These are phyloP conservation scores for Prietella phreatophila DNA, from an alignment of 2,113 vertebrate species.

Conservation along the genomic window DNA sequence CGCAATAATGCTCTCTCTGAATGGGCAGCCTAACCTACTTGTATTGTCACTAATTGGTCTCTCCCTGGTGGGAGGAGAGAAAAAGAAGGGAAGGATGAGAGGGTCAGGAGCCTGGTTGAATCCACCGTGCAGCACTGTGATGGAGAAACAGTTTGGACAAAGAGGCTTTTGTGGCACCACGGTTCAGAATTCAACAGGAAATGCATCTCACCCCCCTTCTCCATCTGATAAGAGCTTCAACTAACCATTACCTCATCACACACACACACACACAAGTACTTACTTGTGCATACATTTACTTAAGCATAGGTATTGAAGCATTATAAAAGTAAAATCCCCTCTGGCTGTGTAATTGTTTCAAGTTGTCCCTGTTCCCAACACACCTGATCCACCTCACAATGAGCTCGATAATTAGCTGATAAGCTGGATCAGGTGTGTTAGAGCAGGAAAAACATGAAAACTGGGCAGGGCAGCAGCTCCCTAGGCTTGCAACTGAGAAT, in stretches of 20 bases:
- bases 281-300: constrained; percentile 41
- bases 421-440: constrained; percentile 26
- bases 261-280: constrained; percentile 38
- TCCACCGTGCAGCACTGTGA: constrained; percentile 32
- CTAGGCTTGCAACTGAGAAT: neutral
- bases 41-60: constrained; percentile 81
- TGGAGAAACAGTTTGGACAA: constrained; percentile 47
- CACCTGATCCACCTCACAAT: constrained; percentile 24
- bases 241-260: constrained; percentile 52
- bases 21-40: constrained; percentile 80
- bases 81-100: constrained; percentile 54
- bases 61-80: constrained; percentile 73
- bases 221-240: constrained; percentile 53
- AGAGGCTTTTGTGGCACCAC: constrained; percentile 45
- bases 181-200: constrained; percentile 48
- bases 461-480: constrained; percentile 1
- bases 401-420: constrained; percentile 30
- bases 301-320: constrained; percentile 37
- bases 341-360: constrained; percentile 22
- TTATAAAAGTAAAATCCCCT: constrained; percentile 34
- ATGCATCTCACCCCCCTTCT: constrained; percentile 49
- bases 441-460: constrained; percentile 9
- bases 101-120: constrained; percentile 38
- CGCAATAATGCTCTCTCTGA: constrained; percentile 74
- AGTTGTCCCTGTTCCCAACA: constrained; percentile 14